A percentile compares a stretch with the other conserved stretches of the same genome.
Evolutionary conservation across 2,888 invertebrate species (phyloP).

Genomic region (Pachydiplax longipennis): DNA sequence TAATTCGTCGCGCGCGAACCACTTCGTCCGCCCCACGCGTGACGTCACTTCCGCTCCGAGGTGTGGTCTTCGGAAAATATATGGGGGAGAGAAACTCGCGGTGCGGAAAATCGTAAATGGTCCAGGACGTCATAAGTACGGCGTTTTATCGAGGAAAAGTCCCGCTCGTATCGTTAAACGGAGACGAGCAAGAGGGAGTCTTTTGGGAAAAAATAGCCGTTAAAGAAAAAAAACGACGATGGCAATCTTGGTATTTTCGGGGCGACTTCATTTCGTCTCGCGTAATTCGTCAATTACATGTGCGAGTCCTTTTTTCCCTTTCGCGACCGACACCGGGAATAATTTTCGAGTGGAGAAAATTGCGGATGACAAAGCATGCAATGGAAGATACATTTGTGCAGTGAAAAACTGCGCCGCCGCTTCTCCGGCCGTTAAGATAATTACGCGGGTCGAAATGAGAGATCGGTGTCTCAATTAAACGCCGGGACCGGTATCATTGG

Average conservation of each 20-base stretch:
- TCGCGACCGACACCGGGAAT: not conserved
- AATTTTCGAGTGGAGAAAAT: not conserved
- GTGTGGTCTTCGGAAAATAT: not conserved
- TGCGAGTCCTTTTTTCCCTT: not conserved
- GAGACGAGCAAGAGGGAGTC: not conserved
- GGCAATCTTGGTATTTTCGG: not conserved
- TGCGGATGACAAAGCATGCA: not conserved
- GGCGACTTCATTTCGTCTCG: not conserved
- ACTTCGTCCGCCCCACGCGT: not conserved
- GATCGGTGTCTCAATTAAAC: not conserved
- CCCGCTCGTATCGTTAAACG: not conserved
- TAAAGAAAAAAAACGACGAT: not conserved
- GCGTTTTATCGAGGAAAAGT: not conserved
- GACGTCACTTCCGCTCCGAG: no score
- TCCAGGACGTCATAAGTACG: not conserved
- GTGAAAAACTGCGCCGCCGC: not conserved
- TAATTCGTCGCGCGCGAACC: not conserved
- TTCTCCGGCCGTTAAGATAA: not conserved
- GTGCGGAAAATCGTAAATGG: not conserved
- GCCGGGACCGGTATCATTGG: not conserved
- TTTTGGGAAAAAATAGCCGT: not conserved
- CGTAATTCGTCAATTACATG: not conserved
- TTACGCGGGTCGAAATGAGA: not conserved
- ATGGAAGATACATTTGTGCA: not conserved
- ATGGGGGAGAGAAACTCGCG: not conserved